Conservation (phyloP, 2,113 vertebrate species). For the Muntiacus muntjak region DNA sequence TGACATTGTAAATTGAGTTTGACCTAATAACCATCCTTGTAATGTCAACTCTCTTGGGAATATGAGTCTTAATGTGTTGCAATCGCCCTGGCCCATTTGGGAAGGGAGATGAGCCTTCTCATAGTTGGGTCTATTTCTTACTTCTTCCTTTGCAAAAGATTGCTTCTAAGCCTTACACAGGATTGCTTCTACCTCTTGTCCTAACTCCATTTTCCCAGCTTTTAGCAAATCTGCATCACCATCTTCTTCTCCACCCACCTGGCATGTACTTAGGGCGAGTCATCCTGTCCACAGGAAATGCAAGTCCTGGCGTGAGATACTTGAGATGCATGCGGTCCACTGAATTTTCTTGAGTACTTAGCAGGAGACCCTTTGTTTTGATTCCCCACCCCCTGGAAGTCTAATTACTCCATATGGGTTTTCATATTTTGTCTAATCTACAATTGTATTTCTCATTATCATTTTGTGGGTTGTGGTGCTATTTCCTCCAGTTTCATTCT, state of each 20-base stretch:
- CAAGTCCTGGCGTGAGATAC: fast-evolving
- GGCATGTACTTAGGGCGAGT: neutral
- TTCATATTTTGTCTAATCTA: slow-evolving; percentile 76
- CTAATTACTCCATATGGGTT: slow-evolving; percentile 74
- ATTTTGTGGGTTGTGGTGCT: slow-evolving; percentile 72
- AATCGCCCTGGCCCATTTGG: neutral
- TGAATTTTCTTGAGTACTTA: slow-evolving; percentile 59
- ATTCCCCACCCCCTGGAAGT: slow-evolving; percentile 51
- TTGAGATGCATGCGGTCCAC: neutral
- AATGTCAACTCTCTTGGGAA: neutral
- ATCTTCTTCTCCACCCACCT: too few species aligned
- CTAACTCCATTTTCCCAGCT: neutral
- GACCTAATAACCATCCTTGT: fast-evolving
- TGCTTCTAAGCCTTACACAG: neutral
- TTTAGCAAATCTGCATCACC: neutral
- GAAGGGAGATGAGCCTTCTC: neutral
- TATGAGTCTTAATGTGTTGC: neutral
- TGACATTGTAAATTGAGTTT: too few species aligned
- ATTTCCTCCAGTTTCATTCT: slow-evolving; percentile 77
- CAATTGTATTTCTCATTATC: slow-evolving; percentile 77
- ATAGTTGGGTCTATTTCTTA: fast-evolving
- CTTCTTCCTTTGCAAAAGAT: neutral
- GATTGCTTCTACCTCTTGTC: neutral
- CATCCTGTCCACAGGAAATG: neutral
- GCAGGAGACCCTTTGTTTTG: slow-evolving; percentile 64